phyloP scores from a whole-genome alignment of 2,113 vertebrate species.

The Hippopotamus amphibius region DNA sequence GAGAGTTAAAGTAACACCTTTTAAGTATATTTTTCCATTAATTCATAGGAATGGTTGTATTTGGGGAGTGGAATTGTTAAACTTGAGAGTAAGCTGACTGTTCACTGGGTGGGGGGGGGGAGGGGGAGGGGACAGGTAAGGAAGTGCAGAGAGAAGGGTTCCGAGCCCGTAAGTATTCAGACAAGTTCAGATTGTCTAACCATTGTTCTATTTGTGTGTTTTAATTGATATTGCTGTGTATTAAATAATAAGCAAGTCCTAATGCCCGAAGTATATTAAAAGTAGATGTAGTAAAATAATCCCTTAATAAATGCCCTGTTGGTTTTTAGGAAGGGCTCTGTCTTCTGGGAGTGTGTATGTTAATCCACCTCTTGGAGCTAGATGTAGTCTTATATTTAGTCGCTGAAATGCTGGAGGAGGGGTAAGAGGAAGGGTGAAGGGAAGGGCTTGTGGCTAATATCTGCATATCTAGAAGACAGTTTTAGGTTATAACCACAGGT shows the following conservation, averaged over 20 bases:
- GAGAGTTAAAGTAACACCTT: neutral
- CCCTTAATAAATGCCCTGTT: neutral
- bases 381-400: neutral
- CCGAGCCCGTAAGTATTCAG: neutral
- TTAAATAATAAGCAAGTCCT: constrained; percentile 28
- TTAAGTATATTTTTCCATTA: neutral
- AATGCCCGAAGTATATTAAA: neutral
- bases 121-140: neutral
- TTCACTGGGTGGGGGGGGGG: neutral
- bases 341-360: neutral
- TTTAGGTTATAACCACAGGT: neutral
- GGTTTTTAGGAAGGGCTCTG: constrained; percentile 33
- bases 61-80: neutral
- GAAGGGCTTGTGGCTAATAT: neutral
- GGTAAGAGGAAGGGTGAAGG: neutral
- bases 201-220: neutral
- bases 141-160: neutral
- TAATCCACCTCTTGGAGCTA: neutral
- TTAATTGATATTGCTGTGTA: constrained; percentile 12
- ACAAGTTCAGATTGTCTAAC: neutral
- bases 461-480: neutral
- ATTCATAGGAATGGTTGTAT: neutral
- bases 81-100: neutral
- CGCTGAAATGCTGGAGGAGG: neutral
- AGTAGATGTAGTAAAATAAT: neutral